Conservation (phyloP, 1,140 invertebrate genomes). For the Campoletis sonorensis region DNA sequence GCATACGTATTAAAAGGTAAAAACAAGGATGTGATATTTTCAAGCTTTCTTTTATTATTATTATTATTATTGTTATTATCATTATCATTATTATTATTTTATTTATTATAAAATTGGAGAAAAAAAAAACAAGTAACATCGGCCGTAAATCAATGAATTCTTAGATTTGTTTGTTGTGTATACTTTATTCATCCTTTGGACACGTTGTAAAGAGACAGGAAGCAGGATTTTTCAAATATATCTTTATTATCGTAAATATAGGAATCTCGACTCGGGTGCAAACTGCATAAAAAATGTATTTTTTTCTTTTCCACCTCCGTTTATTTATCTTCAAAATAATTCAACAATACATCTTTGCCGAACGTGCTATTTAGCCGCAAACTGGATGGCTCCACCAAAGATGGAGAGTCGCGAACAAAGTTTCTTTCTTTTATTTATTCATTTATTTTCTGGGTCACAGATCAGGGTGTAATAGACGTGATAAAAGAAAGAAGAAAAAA, state of each 20-base stretch:
- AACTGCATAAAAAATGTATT: conserved; percentile 56
- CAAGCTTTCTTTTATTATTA: conserved; percentile 52
- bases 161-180: background rate
- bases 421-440: too few species aligned
- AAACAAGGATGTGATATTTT: conserved; percentile 16
- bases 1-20: background rate
- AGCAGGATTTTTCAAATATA: conserved; percentile 64
- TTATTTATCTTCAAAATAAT: conserved; percentile 60
- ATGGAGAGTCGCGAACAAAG: conserved; percentile 86
- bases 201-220: conserved; percentile 64
- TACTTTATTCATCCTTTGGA: conserved; percentile 52
- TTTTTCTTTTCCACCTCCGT: conserved; percentile 49
- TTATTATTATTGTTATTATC: conserved; percentile 54
- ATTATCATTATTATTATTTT: too few species aligned
- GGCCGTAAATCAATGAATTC: conserved; percentile 58
- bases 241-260: conserved; percentile 67
- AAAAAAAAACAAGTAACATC: conserved; percentile 45
- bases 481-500: too few species aligned
- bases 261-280: conserved; percentile 68
- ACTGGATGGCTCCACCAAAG: background rate
- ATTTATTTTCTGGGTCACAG: conserved; percentile 6
- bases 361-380: conserved; percentile 46
- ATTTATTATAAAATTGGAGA: conserved; percentile 18
- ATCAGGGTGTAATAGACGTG: background rate
- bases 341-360: conserved; percentile 66